Percentiles rank a stretch among this genome's conserved stretches.
Conservation (phyloP, 1,140 invertebrate genomes). For the Monomorium pharaonis region DNA sequence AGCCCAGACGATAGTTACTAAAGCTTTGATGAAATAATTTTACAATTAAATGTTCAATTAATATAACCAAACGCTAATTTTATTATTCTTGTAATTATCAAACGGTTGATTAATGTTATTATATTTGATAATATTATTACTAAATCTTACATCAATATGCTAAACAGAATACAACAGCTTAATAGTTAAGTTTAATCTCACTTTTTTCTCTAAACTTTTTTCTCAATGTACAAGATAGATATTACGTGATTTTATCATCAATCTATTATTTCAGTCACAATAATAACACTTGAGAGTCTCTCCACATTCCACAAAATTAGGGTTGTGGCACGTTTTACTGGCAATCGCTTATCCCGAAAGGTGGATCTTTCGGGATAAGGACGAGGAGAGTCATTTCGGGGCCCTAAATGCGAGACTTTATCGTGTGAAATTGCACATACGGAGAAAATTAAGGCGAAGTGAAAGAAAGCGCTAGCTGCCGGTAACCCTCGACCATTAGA, state of each 20-base stretch:
- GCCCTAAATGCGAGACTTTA: conserved; percentile 63
- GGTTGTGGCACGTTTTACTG: conserved; percentile 3
- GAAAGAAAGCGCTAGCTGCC: neutral
- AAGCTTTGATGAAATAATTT: too few relatives aligned
- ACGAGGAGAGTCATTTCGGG: conserved; percentile 13
- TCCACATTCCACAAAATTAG: conserved; percentile 24
- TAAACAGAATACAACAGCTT: too few relatives aligned
- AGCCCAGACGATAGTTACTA: too few relatives aligned
- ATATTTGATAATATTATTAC: too few relatives aligned
- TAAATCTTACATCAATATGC: too few relatives aligned
- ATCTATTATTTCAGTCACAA: neutral
- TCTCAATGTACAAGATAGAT: neutral
- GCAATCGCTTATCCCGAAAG: conserved; percentile 18
- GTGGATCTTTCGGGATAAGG: conserved; percentile 5
- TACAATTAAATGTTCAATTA: too few relatives aligned
- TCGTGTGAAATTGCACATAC: conserved; percentile 73
- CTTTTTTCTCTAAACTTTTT: too few relatives aligned
- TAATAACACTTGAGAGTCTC: neutral
- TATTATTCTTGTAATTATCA: too few relatives aligned
- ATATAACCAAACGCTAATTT: too few relatives aligned
- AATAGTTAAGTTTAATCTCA: too few relatives aligned
- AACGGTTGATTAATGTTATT: too few relatives aligned
- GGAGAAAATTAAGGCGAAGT: conserved; percentile 62
- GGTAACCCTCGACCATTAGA: conserved; percentile 65
- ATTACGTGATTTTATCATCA: neutral